Evolutionary conservation across 2,113 vertebrate species (phyloP), one percentile per base, ranked within the genome.

Genomic region (Coptodon bakossiorum): DNA sequence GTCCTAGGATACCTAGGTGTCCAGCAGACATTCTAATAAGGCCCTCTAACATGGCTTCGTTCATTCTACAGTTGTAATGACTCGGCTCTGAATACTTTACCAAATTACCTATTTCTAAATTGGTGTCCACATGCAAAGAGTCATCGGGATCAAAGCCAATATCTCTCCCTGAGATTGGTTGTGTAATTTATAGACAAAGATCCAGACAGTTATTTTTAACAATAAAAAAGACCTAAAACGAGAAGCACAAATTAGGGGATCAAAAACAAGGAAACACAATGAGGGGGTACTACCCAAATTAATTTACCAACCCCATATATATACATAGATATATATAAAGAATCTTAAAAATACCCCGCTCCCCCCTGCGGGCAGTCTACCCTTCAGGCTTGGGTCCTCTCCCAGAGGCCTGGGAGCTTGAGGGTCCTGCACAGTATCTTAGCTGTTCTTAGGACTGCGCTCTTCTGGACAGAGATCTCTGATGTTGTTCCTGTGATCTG

Each of bases 261-360:
- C 13, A 57, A 29, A 59, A 59, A 59, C 56, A 59, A 59, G 24
- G 13, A 59, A 59, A 59, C 13, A 56, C 54, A 27, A 11, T 54
- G 53, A 54, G n/a, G 53, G 22, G 54, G 54, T 57, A 29, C 24
- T 57, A 29, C 24, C 24, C 54, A 5, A 57, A 57, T 57, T 8
- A 27, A 27, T 57, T 57, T 27, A 27, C 54, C 24, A 57, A 14
- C 54, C 12, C 4, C 54, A 27, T 50, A 45, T 6, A 45, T 5
- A 40, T 12, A 45, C 12, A 43, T 2, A 53, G 1, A n/a, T 1
- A 5, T 19, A 9, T 2, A 0, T 52, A 3, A 17, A 4, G 4
- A 27, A 13, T 6, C 43, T 45, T 13, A 14, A 16, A 9, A 19
- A 50, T 8, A 4, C 1, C 3, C 3, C 7, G 8, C 50, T 53